A percentile compares a stretch with the other conserved stretches of the same genome.
Evolutionary conservation across 2,113 vertebrate genomes (phyloP).

Genomic region (Miniopterus natalensis): DNA sequence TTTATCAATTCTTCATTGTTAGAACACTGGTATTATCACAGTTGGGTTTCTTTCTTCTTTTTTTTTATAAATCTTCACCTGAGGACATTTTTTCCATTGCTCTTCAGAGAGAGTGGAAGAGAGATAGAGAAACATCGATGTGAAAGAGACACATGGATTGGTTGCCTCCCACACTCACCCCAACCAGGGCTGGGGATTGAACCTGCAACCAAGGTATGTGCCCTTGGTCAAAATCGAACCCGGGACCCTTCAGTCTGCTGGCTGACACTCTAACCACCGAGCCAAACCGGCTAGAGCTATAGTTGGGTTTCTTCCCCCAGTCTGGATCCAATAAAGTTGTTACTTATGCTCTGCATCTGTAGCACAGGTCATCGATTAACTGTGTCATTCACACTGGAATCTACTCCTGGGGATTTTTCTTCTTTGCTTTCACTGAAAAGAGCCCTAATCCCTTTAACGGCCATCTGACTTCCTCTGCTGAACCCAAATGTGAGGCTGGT

Average conservation of each 20-base stretch:
- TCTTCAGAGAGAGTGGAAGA: no score
- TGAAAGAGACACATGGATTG: no score
- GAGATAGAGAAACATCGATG: no score
- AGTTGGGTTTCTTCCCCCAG: neutral
- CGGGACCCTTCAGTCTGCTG: no score
- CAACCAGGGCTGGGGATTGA: no score
- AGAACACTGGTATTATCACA: neutral
- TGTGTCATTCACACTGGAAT: neutral
- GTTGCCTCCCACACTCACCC: no score
- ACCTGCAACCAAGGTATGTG: no score
- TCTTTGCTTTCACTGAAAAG: slow-evolving; percentile 23
- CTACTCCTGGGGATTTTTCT: neutral
- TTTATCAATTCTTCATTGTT: neutral
- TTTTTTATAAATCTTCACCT: no score
- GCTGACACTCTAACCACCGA: no score
- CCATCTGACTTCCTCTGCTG: slow-evolving; percentile 2
- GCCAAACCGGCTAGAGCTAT: no score
- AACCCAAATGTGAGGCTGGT: neutral
- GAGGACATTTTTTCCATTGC: no score
- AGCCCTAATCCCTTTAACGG: neutral
- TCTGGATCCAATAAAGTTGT: neutral
- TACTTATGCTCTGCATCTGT: neutral
- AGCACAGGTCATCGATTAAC: neutral
- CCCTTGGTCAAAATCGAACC: no score
- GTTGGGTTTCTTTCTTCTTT: neutral